Conservation (phyloP, 2,797 vertebrate species). For the Amniataba percoides region DNA sequence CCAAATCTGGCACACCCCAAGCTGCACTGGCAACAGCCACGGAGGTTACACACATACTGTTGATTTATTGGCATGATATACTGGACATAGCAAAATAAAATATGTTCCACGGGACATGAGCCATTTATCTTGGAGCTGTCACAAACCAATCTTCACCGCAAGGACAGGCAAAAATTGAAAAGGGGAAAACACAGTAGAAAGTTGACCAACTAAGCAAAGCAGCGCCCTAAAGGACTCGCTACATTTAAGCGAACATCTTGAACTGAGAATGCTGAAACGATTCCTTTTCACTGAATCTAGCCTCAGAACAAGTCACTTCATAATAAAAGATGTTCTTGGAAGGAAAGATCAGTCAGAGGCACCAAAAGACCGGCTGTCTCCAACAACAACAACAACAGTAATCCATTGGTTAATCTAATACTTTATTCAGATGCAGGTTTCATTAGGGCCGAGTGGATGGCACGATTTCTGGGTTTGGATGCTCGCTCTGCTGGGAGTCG, state of each 20-base stretch:
- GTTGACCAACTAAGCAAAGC: constrained; percentile 68
- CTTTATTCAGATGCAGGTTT: constrained; percentile 28
- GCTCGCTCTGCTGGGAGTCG: constrained; percentile 28
- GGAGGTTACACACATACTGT: constrained; percentile 74
- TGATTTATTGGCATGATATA: constrained; percentile 81
- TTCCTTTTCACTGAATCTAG: constrained; percentile 12
- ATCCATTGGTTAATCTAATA: constrained; percentile 6
- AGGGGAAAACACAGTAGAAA: constrained; percentile 48
- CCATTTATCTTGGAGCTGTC: constrained; percentile 75
- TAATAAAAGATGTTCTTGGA: constrained; percentile 20
- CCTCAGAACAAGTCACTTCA: neutral
- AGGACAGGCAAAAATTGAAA: constrained; percentile 74
- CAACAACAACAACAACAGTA: constrained; percentile 18
- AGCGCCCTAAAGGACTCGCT: constrained; percentile 18
- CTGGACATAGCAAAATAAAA: constrained; percentile 81
- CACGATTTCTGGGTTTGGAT: constrained; percentile 34
- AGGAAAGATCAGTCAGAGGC: constrained; percentile 1
- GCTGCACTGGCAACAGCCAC: constrained; percentile 60
- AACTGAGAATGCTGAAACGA: neutral
- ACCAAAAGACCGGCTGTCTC: neutral
- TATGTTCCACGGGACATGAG: constrained; percentile 70
- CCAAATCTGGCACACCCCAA: constrained; percentile 74
- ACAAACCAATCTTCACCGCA: constrained; percentile 77
- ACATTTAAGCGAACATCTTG: constrained; percentile 4
- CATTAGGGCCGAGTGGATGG: constrained; percentile 17